A percentile compares a stretch with the other conserved stretches of the same genome.
Evolutionary conservation across 2,888 invertebrate genomes (phyloP).

Genomic region (Agrochola circellaris): DNA sequence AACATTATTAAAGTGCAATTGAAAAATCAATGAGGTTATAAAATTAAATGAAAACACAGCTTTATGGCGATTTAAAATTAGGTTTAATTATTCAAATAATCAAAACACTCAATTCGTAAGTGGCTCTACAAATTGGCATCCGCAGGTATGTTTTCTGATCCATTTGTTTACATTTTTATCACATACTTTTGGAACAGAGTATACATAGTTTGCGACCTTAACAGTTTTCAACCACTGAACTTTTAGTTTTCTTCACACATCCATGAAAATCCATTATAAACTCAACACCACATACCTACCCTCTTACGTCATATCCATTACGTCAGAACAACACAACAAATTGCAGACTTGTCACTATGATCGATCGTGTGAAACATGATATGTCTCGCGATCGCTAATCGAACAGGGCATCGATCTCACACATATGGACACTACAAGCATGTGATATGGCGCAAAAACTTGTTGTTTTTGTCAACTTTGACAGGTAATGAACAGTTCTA

Average conservation of each 20-base stretch:
- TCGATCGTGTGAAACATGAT: slow-evolving; percentile 60
- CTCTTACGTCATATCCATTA: slow-evolving; percentile 24
- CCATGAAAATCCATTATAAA: neutral
- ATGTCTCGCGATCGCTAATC: slow-evolving; percentile 53
- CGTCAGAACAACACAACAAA: slow-evolving; percentile 34
- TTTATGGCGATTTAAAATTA: neutral
- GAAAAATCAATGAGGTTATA: too few relatives aligned
- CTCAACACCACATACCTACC: neutral
- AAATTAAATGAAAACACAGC: neutral
- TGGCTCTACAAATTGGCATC: too few relatives aligned
- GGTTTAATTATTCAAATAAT: neutral
- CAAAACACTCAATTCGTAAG: neutral
- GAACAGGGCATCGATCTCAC: slow-evolving; percentile 48
- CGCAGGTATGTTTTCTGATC: too few relatives aligned
- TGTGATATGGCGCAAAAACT: slow-evolving; percentile 51
- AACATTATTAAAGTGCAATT: too few relatives aligned
- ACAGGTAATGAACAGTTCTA: slow-evolving; percentile 32
- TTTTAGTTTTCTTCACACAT: neutral
- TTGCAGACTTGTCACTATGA: slow-evolving; percentile 46
- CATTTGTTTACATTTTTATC: too few relatives aligned
- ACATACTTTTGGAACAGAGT: neutral
- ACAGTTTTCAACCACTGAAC: neutral
- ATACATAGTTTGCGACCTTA: neutral
- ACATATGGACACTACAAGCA: slow-evolving; percentile 53
- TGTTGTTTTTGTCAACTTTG: slow-evolving; percentile 39